Evolutionary conservation across 2,888 invertebrate species (phyloP), one percentile per base, ranked within the genome.

Genomic region (Xestia c-nigrum): DNA sequence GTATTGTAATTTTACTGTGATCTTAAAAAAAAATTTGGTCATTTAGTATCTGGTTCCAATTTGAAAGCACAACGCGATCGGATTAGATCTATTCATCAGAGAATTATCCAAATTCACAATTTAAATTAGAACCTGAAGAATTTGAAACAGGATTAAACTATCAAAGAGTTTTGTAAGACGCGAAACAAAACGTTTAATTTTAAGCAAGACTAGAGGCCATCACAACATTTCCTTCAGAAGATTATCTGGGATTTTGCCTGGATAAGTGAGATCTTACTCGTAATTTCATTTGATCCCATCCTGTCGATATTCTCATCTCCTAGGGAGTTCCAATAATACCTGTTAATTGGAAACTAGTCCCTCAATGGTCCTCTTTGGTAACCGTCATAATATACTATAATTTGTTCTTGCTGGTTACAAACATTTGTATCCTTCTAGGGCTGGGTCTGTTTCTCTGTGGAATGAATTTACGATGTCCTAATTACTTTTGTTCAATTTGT

Each of bases 271-370:
- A 89, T 88, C 89, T 85, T 89, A 90, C 90, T 90, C 85, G 90
- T 91, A 92, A 92, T 92, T 92, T 92, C 91, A 90, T 92, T 92
- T 91, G 91, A 93, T 93, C 90, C 91, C 80, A 73, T 84, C 84
- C 90, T 90, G 92, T 91, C 91, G 90, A 92, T 91, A 91, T 90
- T 90, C 89, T 83, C 82, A 87, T 89, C 88, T 89, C 86, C 70
- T 70, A 73, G 83, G 86, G 88, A 83, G 84, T 87, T 86, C 85
- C 85, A 79, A 88, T 93, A 93, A 93, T 93, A 91, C 91, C 91
- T 90, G 89, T 91, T 94, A 93, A 93, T 93, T 93, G 93, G 90
- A 91, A 91, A 90, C 91, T 89, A 89, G 87, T 89, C 91, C 89
- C 90, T 83, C 70, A 77, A 81, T 89, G 87, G 82, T 81, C 81